Percentiles rank a stretch among this genome's conserved stretches.
phyloP scores from a whole-genome alignment of 2,888 invertebrate genomes.

The Theretra japonica region DNA sequence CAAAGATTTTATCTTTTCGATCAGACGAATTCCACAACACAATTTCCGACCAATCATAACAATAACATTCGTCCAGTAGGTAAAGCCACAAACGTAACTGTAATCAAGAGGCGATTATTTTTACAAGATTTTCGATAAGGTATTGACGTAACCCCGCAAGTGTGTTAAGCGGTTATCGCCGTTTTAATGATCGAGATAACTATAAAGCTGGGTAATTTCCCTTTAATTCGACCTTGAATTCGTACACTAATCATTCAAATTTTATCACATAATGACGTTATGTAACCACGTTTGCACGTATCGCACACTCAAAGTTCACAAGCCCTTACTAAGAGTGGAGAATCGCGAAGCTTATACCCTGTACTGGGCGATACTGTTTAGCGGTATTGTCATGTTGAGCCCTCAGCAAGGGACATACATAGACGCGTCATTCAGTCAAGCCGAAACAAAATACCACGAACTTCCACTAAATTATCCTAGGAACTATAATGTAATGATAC shows the following conservation, averaged over 20 bases:
- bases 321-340: constrained; percentile 32
- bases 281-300: not conserved
- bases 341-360: constrained; percentile 33
- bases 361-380: constrained; percentile 35
- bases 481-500: constrained; percentile 38
- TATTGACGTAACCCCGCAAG: not conserved
- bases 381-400: constrained; percentile 54
- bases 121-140: not conserved
- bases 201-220: not conserved
- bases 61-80: not conserved
- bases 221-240: not conserved
- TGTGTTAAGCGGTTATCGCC: not conserved
- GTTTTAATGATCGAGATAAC: not conserved
- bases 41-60: not conserved
- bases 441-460: constrained; percentile 49
- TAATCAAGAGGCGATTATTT: not conserved
- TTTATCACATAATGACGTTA: constrained; percentile 15
- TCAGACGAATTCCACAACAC: not conserved
- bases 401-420: constrained; percentile 50
- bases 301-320: constrained; percentile 10
- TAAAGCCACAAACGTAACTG: not conserved
- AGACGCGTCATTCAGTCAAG: constrained; percentile 49
- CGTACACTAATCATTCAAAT: constrained; percentile 4
- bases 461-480: constrained; percentile 49
- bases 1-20: constrained; percentile 8